Base-by-base conservation (phyloP, 2,113 vertebrate genomes). In the Upupa epops region DNA sequence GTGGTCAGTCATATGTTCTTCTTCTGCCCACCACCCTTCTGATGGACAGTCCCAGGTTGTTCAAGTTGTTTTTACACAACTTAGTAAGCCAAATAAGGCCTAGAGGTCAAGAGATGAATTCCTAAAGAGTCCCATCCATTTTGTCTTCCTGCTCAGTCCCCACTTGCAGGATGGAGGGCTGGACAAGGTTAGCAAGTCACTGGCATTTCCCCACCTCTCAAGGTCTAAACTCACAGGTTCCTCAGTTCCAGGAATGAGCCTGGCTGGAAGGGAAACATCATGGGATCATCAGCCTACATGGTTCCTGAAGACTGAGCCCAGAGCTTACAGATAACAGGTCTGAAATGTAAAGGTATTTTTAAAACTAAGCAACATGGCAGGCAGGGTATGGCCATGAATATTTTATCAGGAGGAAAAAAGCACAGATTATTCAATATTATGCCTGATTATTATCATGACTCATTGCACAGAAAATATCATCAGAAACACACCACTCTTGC, bases 111-210 rank as follows among this genome's bases (percentile, higher is more conserved):
- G 45, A 73, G 40, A 51, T 7, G 0, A 3, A 88, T n/a, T 76
- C 36, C 45, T 34, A 29, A 72, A 69, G 5, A 64, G 11, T 4
- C 42, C 29, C 21, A 45, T 40, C 20, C 25, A 26, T 56, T 83
- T 56, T 4, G 1, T 28, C 13, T 3, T 52, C 49, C 37, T 86
- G n/a, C 15, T 72, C 1, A 0, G n/a, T 42, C 21, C 54, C 40
- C 31, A 20, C 8, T 72, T 69, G 34, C 13, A 37, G 34, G 49
- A 55, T 5, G 64, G 71, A 84, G 22, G 28, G 19, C 42, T 82
- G 52, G 14, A 32, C 84, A 63, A 1, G 1, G 9, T 24, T 48
- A 13, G 26, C 9, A 32, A 86, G 55, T 16, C 4, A 2, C 32
- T 74, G 55, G 49, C 63, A 48, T 28, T 48, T 17, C 17, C 11